Base-by-base conservation (phyloP, 1,140 invertebrate species). In the Bombus affinis region DNA sequence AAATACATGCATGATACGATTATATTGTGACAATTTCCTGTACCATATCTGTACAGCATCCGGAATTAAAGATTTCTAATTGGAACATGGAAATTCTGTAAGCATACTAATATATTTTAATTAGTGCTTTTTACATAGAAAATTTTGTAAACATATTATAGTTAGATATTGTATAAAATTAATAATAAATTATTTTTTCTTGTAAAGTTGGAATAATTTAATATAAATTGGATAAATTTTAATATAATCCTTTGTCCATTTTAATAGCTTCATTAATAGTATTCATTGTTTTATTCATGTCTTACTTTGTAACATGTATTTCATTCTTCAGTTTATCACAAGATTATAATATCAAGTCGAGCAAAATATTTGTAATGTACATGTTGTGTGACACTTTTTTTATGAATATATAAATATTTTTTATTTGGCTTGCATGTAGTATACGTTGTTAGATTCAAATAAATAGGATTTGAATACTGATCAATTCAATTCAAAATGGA, bases 401-500 rank as follows among this genome's bases (percentile, higher is more conserved):
- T 71, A 22, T 72, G 44, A 42, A 13, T 62, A n/a, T 53, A 74
- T 35, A 37, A 57, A 72, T 83, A 59, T 18, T 39, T 70, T 86
- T 86, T 74, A 53, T 87, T 76, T 42, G 62, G 47, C 70, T 87
- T 90, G 88, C 85, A 81, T 72, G 81, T 81, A 73, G 73, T 87
- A 89, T 32, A 85, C 9, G 13, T 77, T 81, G 15, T 78, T 87
- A 74, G 77, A 53, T 84, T 85, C 65, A n/a, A 84, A 70, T 70
- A 85, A 83, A 37, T 83, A 90, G 71, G 28, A 18, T 59, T 90
- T 88, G 39, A 74, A 59, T 81, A 62, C 47, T 80, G n/a, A 86
- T 77, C 37, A 72, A 66, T 86, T 73, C 32, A 78, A 78, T 90
- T 68, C 81, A 81, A 76, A 85, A 93, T 93, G 92, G 87, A 93